phyloP scores from a whole-genome alignment of 2,888 invertebrate genomes.

The Gerris lacustris region DNA sequence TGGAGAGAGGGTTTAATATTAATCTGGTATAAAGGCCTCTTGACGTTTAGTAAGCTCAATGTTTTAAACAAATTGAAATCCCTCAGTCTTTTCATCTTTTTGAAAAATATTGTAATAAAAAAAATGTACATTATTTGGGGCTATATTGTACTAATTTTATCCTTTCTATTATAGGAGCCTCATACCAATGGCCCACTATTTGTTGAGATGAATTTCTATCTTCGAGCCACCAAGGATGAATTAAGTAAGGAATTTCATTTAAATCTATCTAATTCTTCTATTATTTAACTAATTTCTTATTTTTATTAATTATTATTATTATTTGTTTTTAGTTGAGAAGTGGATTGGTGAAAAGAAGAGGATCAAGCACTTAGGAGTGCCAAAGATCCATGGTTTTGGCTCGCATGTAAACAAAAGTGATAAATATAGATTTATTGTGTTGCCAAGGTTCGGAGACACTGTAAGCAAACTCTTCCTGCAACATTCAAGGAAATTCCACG shows the following conservation, averaged over 20 bases:
- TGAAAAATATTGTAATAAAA: no score
- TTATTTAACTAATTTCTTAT: neutral
- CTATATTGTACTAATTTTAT: no score
- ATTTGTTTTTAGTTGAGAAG: conserved; percentile 48
- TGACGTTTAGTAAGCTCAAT: no score
- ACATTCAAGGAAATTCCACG: conserved; percentile 52
- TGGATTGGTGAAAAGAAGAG: conserved; percentile 51
- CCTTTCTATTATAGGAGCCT: conserved; percentile 51
- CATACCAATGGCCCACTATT: conserved; percentile 91
- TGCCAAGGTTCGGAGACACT: conserved; percentile 80
- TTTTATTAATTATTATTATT: neutral
- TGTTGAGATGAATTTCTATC: conserved; percentile 93
- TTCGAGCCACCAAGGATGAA: conserved; percentile 65
- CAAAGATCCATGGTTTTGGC: conserved; percentile 78
- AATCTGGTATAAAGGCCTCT: no score
- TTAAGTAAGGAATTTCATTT: conserved; percentile 50
- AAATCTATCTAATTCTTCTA: neutral
- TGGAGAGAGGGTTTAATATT: no score
- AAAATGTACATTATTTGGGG: no score
- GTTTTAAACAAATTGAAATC: no score
- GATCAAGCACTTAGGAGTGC: conserved; percentile 65
- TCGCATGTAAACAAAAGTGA: conserved; percentile 61
- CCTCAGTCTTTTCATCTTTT: no score
- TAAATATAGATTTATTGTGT: conserved; percentile 83
- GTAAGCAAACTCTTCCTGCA: conserved; percentile 67